A percentile compares a stretch with the other conserved stretches of the same genome.
phyloP scores from a whole-genome alignment of 53 echinoderm and acorn worm genomes.

The Astropecten irregularis region DNA sequence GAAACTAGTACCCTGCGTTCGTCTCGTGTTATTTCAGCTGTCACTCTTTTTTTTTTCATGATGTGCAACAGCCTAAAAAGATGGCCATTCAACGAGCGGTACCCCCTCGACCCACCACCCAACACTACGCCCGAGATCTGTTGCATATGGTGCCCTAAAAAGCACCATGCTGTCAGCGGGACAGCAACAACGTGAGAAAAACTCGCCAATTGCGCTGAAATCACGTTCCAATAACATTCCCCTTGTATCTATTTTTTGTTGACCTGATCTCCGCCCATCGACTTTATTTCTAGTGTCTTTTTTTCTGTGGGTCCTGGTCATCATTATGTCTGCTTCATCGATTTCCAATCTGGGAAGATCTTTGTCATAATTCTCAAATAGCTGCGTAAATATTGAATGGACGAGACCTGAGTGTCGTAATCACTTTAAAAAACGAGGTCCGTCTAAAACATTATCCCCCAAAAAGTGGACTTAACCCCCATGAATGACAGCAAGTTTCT shows the following conservation, averaged over 20 bases:
- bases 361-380: background rate
- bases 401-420: background rate
- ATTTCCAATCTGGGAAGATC: background rate
- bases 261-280: background rate
- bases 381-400: conserved; percentile 22
- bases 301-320: background rate
- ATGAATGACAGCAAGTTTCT: too few relatives aligned
- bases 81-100: conserved; percentile 1
- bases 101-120: background rate
- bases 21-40: conserved; percentile 49
- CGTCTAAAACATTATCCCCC: background rate
- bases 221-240: conserved; percentile 55
- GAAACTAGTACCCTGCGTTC: conserved; percentile 36
- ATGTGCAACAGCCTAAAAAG: background rate
- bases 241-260: conserved; percentile 38
- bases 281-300: background rate
- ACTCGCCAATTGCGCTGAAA: conserved; percentile 25
- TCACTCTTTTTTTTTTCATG: conserved; percentile 1
- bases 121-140: background rate
- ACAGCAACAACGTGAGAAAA: conserved; percentile 33
- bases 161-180: conserved; percentile 52
- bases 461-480: background rate
- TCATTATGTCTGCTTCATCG: conserved; percentile 14
- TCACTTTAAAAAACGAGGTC: background rate
- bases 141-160: conserved; percentile 22